A percentile compares a stretch with the other conserved stretches of the same genome.
phyloP scores from a whole-genome alignment of 2,888 invertebrate genomes.

The Caenorhabditis imperialis region DNA sequence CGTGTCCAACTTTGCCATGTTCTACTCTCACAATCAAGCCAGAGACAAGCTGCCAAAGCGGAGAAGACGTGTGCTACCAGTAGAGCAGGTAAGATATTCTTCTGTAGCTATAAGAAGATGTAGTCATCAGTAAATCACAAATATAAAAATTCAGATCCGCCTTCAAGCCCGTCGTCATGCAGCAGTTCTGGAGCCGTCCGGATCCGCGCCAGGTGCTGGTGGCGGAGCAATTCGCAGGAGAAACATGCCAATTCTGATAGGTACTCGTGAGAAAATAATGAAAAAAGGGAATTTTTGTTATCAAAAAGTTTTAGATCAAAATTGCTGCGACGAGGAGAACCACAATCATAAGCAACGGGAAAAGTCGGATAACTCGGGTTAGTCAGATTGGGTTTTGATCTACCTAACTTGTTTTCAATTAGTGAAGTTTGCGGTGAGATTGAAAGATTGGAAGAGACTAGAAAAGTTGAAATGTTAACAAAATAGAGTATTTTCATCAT shows the following conservation, averaged over 20 bases:
- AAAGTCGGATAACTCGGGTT: constrained; percentile 47
- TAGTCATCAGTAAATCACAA: too few species aligned
- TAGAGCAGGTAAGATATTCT: constrained; percentile 73
- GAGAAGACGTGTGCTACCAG: constrained; percentile 84
- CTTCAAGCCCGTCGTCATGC: constrained; percentile 77
- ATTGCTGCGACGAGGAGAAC: constrained; percentile 39
- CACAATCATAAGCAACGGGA: constrained; percentile 44
- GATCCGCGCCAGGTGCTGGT: constrained; percentile 31
- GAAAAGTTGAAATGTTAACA: too few species aligned
- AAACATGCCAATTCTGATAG: constrained; percentile 62
- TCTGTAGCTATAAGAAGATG: background rate
- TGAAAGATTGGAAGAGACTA: too few species aligned
- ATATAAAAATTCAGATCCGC: constrained; percentile 73
- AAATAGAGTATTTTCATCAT: too few species aligned
- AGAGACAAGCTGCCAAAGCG: constrained; percentile 94
- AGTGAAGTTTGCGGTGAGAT: too few species aligned
- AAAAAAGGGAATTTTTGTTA: background rate
- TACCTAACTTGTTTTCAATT: too few species aligned
- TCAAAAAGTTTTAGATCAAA: constrained; percentile 24
- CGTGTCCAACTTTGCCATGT: constrained; percentile 73
- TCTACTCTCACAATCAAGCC: constrained; percentile 91
- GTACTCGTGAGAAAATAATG: constrained; percentile 4
- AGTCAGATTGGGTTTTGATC: background rate
- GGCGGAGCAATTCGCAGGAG: constrained; percentile 39
- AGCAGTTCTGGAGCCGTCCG: constrained; percentile 66